phyloP scores from a whole-genome alignment of 2,797 vertebrate genomes.

The Schizopygopsis pylzovi region DNA sequence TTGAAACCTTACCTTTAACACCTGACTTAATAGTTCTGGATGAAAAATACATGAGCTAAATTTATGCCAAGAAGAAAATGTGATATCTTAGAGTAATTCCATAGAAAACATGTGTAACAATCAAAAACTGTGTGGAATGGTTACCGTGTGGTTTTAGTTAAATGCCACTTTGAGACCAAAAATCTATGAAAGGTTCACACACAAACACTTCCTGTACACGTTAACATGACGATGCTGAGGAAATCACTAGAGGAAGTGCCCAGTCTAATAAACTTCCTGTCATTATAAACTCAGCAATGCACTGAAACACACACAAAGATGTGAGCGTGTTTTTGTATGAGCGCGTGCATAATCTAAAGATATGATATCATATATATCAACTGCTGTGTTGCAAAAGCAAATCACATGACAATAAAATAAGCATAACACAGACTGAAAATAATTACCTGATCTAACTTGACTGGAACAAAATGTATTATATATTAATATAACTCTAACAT shows the following conservation, averaged over 20 bases:
- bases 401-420: not conserved
- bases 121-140: not conserved
- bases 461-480: not conserved
- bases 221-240: not conserved
- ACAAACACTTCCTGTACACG: not conserved
- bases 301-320: slow-evolving; percentile 4
- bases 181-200: not conserved
- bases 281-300: not conserved
- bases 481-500: not conserved
- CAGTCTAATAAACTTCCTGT: slow-evolving; percentile 45
- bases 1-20: slow-evolving; percentile 46
- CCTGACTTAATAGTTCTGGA: slow-evolving; percentile 46
- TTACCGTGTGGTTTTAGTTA: not conserved
- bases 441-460: not conserved
- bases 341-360: not conserved
- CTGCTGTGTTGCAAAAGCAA: not conserved
- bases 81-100: slow-evolving; percentile 11
- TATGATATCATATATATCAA: not conserved
- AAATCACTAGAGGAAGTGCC: slow-evolving; percentile 40
- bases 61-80: slow-evolving; percentile 29
- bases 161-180: not conserved
- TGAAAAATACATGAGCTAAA: slow-evolving; percentile 53
- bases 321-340: not conserved
- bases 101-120: not conserved
- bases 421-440: not conserved